Conservation (phyloP, 2,113 vertebrate species). For the Microcebus jonahi region DNA sequence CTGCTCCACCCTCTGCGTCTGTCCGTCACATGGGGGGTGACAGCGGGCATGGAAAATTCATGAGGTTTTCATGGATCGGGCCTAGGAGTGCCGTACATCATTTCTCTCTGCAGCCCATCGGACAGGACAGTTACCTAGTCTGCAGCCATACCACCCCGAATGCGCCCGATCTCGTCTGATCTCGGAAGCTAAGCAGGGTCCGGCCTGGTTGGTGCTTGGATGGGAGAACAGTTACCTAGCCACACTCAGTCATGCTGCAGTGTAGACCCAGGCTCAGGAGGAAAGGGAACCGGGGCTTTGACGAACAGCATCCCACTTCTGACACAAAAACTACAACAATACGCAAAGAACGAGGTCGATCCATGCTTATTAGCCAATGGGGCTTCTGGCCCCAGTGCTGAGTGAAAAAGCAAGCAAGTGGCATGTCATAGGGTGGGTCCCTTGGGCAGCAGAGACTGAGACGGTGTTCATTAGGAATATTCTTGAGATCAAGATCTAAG, state of each 20-base stretch:
- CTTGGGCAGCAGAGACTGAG: background rate
- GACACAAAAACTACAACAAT: background rate
- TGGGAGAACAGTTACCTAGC: background rate
- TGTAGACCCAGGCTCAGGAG: background rate
- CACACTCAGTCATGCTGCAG: background rate
- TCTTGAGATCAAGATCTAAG: background rate
- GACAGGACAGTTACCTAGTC: background rate
- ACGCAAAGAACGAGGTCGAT: background rate
- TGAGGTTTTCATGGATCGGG: background rate
- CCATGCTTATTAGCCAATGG: background rate
- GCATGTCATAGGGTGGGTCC: background rate
- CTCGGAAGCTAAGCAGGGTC: too few species aligned
- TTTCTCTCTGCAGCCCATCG: background rate
- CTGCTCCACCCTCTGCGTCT: background rate
- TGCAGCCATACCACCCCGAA: background rate
- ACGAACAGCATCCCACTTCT: background rate
- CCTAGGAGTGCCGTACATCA: background rate
- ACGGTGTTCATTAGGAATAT: background rate
- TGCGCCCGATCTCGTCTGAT: too few species aligned
- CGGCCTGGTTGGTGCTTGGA: too few species aligned
- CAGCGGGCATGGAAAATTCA: background rate
- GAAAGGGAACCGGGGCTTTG: background rate
- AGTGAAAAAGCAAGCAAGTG: background rate
- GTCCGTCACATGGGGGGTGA: background rate
- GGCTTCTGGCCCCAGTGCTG: background rate